phyloP scores from a whole-genome alignment of 2,888 invertebrate genomes.

The Cephonodes hylas region DNA sequence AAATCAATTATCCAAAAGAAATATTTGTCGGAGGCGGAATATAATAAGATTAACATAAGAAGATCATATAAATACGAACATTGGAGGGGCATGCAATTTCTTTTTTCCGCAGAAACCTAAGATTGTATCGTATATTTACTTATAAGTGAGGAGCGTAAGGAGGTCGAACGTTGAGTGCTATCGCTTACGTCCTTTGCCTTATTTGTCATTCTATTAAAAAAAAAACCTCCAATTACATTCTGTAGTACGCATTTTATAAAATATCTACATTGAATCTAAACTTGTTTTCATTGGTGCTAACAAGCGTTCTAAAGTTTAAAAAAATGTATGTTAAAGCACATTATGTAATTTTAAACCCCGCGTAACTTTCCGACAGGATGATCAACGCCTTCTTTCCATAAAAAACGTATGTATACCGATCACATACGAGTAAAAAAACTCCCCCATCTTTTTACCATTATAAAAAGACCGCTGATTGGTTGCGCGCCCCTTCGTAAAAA shows the following conservation, averaged over 20 bases:
- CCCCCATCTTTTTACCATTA: constrained; percentile 64
- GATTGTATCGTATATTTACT: constrained; percentile 9
- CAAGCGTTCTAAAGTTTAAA: too few relatives aligned
- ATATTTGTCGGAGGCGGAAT: constrained; percentile 56
- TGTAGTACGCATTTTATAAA: too few relatives aligned
- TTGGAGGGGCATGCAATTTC: constrained; percentile 5
- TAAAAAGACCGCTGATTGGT: constrained; percentile 63
- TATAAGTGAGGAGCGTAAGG: constrained; percentile 4
- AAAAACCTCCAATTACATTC: not conserved
- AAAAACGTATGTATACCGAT: constrained; percentile 35
- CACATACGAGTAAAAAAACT: constrained; percentile 57
- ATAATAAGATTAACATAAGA: constrained; percentile 50
- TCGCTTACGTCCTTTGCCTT: not conserved
- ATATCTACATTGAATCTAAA: too few relatives aligned
- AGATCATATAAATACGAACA: constrained; percentile 9
- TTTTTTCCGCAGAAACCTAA: constrained; percentile 6
- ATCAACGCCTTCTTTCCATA: constrained; percentile 48
- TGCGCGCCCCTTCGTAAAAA: constrained; percentile 66
- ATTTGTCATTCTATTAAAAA: not conserved
- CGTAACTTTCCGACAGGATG: not conserved
- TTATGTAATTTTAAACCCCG: not conserved
- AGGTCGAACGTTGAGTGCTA: not conserved
- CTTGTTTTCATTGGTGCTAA: too few relatives aligned
- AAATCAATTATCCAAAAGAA: constrained; percentile 70
- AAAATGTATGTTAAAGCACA: too few relatives aligned